Evolutionary conservation across 1,140 invertebrate genomes (phyloP).

Genomic region (Apis mellifera): Amel_HAv3.1 CM009933.2:13232501-13233000

Average conservation of each 20-base stretch:
- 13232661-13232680: not conserved
- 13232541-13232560: constrained; percentile 72
- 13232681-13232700: constrained; percentile 4
- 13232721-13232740: too few species aligned
- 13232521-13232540: constrained; percentile 76
- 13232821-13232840: not conserved
- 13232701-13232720: not conserved
- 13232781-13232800: not conserved
- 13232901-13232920: too few species aligned
- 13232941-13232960: not conserved
- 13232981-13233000: not conserved
- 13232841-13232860: not conserved
- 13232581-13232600: constrained; percentile 59
- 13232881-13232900: not conserved
- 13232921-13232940: not conserved
- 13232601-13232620: constrained; percentile 68
- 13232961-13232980: not conserved
- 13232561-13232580: constrained; percentile 71
- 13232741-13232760: not conserved
- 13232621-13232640: constrained; percentile 31
- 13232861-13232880: not conserved
- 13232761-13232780: not conserved
- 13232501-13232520: constrained; percentile 60
- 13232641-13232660: constrained; percentile 39
- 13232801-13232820: not conserved